Evolutionary conservation across 2,797 vertebrate species (phyloP), one percentile per base, ranked within the genome.

Genomic region (Hoplostethus mediterraneus): DNA sequence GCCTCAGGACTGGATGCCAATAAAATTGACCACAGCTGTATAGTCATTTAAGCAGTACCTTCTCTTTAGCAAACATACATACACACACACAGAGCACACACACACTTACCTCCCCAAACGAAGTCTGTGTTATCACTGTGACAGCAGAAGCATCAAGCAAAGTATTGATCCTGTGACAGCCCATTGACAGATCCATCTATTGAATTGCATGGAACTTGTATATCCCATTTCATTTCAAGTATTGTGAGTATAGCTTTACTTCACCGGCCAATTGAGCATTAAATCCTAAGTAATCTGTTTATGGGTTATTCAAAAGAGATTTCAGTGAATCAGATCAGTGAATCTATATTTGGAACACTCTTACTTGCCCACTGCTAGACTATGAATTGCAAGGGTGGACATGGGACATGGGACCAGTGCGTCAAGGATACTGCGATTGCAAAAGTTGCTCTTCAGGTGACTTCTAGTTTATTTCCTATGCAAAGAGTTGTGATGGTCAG

Each of bases 101-200:
- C 57, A 28, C 8, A n/a, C 16, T 7, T 11, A 38, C 33, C 33
- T 36, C 33, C 33, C 33, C 33, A 36, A 14, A 59, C 40, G 10
- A 42, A 3, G 28, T 28, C 8, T 10, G 3, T 42, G 31, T 64
- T 64, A 51, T 25, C 31, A 25, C 28, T 36, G 40, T 25, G 49
- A 64, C 62, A 53, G 62, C 16, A 33, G 3, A 36, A 42, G 21
- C 63, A 33, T 52, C 21, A 12, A 42, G 17, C 7, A 40, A 65
- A 17, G 17, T 53, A 65, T 65, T 54, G 63, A 64, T 64, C 36
- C 12, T 42, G n/a, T 64, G 33, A 38, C 63, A 53, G 63, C n/a
- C 40, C 30, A 51, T 21, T 42, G 10, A 40, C 38, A 40, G 38
- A 40, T 9, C 1, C 38, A 40, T n/a, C 33, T 38, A 52, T 38